A percentile compares a stretch with the other conserved stretches of the same genome.
phyloP scores from a whole-genome alignment of 2,797 vertebrate genomes.

The Labroides dimidiatus region DNA sequence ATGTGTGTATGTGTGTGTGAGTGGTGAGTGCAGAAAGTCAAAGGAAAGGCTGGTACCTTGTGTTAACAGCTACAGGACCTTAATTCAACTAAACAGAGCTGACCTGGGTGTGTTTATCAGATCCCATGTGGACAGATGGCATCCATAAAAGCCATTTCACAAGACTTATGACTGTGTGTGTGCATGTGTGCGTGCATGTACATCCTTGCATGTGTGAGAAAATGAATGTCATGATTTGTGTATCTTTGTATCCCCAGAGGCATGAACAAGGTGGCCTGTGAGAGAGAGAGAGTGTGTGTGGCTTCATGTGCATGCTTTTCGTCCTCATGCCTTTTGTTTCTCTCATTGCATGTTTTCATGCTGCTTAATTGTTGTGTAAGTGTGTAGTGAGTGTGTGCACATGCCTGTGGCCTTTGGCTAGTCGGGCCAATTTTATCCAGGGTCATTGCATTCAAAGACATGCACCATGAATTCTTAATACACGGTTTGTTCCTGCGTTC shows the following conservation, averaged over 20 bases:
- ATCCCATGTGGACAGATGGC: conserved; percentile 60
- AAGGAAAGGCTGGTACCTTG: conserved; percentile 34
- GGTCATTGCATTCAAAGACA: conserved; percentile 54
- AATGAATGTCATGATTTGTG: conserved; percentile 57
- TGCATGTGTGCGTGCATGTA: conserved; percentile 11
- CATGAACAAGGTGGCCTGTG: conserved; percentile 18
- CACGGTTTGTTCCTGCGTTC: conserved; percentile 44
- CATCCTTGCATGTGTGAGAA: conserved; percentile 39
- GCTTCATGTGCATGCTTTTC: conserved; percentile 7
- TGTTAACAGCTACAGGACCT: conserved; percentile 56
- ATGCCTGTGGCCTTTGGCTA: conserved; percentile 10
- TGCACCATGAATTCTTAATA: conserved; percentile 61
- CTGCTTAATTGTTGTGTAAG: conserved; percentile 5
- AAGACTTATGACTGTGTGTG: conserved; percentile 14
- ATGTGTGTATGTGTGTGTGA: not conserved
- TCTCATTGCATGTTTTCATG: conserved; percentile 6
- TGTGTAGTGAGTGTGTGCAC: conserved; percentile 2
- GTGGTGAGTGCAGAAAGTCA: conserved; percentile 19
- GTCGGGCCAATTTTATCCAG: conserved; percentile 28
- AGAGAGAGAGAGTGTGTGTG: not conserved
- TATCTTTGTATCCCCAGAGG: conserved; percentile 27
- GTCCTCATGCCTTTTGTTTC: not conserved
- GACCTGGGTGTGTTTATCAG: conserved; percentile 50
- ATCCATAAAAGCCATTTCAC: conserved; percentile 55
- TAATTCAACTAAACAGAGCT: conserved; percentile 46